Evolutionary conservation across 2,113 vertebrate species (phyloP), one percentile per base, ranked within the genome.

Genomic region (Etheostoma spectabile): DNA sequence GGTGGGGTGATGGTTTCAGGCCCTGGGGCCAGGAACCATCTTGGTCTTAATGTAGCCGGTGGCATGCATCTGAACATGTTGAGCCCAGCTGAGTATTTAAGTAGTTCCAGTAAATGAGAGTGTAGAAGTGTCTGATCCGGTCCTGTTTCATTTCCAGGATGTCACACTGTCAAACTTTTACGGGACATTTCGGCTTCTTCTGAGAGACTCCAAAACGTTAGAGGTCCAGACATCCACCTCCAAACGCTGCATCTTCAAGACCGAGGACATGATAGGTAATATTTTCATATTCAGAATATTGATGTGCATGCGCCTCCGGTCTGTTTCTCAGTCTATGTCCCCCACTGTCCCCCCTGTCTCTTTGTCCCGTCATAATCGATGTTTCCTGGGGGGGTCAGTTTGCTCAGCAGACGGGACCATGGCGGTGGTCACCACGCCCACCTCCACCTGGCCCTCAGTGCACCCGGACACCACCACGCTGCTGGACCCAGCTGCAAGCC

Each of bases 371-470:
- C 19, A 1, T 33, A 76, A 66, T 65, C 6, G 14, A 0, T 6
- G 12, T 5, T 11, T 4, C 16, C 11, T 76, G 5, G 59, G 56
- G n/a, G n/a, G 63, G 42, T 38, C 51, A 95, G 95, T 94, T 3
- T 95, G 95, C 69, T 88, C 95, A 22, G n/a, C 88, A 78, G 92
- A 94, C 22, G 94, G 94, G n/a, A 85, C 70, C 4, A 85, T 95
- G 79, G 89, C 87, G 0, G 93, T 93, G 27, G 90, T 94, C 6
- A 80, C 92, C 0, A 82, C 80, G 0, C 84, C 70, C 0, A 51
- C 85, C 14, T 62, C 75, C 15, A 90, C 93, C 10, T 89, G 91
- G 77, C 94, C 95, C 0, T 22, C 13, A 0, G 86, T 94, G 14
- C 55, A 79, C 14, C 86, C 93, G 4, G 68, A 68, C 1, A 87